Evolutionary conservation across 2,113 vertebrate genomes (phyloP), one percentile per base, ranked within the genome.

Genomic region (Silurus glanis): DNA sequence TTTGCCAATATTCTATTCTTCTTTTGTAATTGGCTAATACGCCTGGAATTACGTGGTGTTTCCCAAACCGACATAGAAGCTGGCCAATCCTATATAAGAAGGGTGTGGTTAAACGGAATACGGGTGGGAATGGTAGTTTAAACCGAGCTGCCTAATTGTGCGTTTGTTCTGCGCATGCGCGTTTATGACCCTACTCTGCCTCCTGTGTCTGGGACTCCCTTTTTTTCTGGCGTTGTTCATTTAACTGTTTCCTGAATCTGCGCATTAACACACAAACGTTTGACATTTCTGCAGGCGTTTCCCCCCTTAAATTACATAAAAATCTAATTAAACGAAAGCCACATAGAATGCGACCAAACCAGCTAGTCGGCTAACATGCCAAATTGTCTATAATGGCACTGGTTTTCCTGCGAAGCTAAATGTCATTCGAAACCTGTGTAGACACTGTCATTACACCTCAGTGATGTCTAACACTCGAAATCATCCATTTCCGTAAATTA

Each of bases 71-170:
- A 21, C 10, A 21, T 2, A 56, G 51, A n/a, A 78, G 74, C 51
- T 12, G 23, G 16, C 78, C 78, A 80, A 80, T 61, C 56, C 17
- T 14, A 14, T 45, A 23, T 47, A 9, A 61, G 78, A 6, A 45
- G 75, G 95, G 94, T 96, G 95, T 95, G 95, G 66, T 21, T 72
- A 72, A 23, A 55, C 17, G 9, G 25, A 83, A 83, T 58, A 28
- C 25, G 82, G 82, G 82, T 83, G 82, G 6, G 66, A 72, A 58
- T 23, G 6, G 37, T 28, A 83, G 62, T 55, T 79, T 55, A 66
- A 56, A 10, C 28, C 16, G 14, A 49, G 61, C 80, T 90, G 87
- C 87, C 89, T 64, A 85, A 85, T 88, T 56, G 72, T 85, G 87
- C 37, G 16, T 72, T 78, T 21, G 17, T 5, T 61, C 0, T 2